phyloP scores from a whole-genome alignment of 2,113 vertebrate species.

The Notothenia coriiceps region DNA sequence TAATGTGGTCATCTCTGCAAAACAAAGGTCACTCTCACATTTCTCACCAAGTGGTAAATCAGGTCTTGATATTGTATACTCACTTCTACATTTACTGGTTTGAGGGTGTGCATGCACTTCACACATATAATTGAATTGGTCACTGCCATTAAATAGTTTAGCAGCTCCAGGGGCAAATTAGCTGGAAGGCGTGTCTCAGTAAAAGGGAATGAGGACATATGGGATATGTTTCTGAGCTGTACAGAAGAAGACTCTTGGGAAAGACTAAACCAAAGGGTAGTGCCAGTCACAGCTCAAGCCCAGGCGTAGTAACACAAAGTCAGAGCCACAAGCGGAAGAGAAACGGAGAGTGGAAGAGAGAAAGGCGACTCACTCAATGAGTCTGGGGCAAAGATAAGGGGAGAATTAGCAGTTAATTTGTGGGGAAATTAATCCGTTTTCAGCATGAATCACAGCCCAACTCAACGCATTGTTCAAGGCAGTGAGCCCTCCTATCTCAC shows the following conservation, averaged over 20 bases:
- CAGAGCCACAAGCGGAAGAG: constrained; percentile 34
- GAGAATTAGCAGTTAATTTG: constrained; percentile 83
- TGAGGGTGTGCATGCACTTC: constrained; percentile 30
- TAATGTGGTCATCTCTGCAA: constrained; percentile 22
- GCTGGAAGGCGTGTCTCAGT: constrained; percentile 30
- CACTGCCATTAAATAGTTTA: constrained; percentile 57
- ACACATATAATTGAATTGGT: constrained; percentile 59
- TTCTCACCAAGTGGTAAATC: constrained; percentile 11
- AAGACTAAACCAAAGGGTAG: constrained; percentile 24
- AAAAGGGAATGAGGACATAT: constrained; percentile 54
- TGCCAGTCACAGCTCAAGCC: constrained; percentile 39
- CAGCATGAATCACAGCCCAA: constrained; percentile 66
- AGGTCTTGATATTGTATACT: neutral
- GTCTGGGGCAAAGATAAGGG: constrained; percentile 81
- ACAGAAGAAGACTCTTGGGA: constrained; percentile 42
- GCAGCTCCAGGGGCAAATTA: constrained; percentile 57
- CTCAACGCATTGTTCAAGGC: constrained; percentile 75
- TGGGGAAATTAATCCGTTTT: constrained; percentile 82
- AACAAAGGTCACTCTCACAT: constrained; percentile 54
- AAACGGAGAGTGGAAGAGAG: constrained; percentile 32
- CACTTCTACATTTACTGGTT: constrained; percentile 13
- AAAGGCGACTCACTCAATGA: constrained; percentile 64
- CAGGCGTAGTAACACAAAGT: constrained; percentile 51
- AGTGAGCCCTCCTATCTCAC: constrained; percentile 72
- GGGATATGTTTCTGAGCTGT: constrained; percentile 50